phyloP scores from a whole-genome alignment of 2,113 vertebrate species.

The Clarias gariepinus region DNA sequence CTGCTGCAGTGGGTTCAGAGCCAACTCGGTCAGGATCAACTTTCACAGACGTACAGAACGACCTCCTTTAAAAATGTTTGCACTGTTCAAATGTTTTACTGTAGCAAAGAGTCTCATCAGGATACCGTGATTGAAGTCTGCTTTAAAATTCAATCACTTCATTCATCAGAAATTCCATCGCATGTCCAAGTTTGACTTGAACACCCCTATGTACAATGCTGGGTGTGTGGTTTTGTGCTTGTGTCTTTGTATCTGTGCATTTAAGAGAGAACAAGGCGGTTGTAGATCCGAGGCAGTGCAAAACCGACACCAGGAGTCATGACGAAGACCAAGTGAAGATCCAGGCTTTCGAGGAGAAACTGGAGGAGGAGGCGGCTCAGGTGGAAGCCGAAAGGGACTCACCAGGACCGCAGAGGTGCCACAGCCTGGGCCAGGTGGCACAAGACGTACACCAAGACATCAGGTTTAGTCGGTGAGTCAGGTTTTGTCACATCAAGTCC shows the following conservation, averaged over 20 bases:
- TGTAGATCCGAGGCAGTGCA: slow-evolving; percentile 58
- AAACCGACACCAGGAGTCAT: slow-evolving; percentile 57
- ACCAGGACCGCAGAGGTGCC: slow-evolving; percentile 71
- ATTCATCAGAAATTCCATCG: no score
- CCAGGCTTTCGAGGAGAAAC: slow-evolving; percentile 81
- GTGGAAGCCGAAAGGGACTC: slow-evolving; percentile 64
- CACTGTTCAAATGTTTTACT: no score
- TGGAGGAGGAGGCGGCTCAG: slow-evolving; percentile 68
- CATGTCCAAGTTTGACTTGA: no score
- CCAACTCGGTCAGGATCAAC: no score
- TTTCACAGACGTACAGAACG: no score
- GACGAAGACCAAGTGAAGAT: slow-evolving; percentile 74
- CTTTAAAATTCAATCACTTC: no score
- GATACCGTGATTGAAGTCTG: background rate
- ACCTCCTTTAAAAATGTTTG: no score
- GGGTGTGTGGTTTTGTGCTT: slow-evolving; percentile 10
- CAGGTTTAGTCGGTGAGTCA: slow-evolving; percentile 84
- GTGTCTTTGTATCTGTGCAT: slow-evolving; percentile 10
- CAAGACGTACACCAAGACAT: slow-evolving; percentile 81
- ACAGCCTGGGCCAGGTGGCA: slow-evolving; percentile 79
- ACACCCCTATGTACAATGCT: background rate
- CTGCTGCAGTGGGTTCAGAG: no score
- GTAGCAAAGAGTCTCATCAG: no score
- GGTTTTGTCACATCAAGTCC: background rate
- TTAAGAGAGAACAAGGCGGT: slow-evolving; percentile 61